A percentile compares a stretch with the other conserved stretches of the same genome.
Conservation (phyloP, 2,113 vertebrate species). For the Anseranas semipalmata region DNA sequence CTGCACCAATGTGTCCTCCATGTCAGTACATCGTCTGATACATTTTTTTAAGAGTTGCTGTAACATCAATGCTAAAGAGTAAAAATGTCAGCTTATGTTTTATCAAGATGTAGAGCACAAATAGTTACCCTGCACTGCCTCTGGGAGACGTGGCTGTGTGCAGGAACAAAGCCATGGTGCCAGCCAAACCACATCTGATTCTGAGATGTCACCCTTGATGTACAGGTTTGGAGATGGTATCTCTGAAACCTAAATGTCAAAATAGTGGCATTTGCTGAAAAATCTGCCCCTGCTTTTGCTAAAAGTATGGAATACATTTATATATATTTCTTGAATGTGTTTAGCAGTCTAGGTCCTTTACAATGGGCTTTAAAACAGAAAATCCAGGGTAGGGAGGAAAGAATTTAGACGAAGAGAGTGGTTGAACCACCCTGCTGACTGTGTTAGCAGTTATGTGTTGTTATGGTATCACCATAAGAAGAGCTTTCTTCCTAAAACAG, state of each 20-base stretch:
- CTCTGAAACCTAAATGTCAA: background rate
- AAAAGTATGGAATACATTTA: background rate
- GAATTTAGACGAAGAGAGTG: background rate
- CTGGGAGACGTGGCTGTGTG: background rate
- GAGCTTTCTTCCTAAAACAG: background rate
- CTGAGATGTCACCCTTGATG: background rate
- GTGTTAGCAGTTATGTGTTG: background rate
- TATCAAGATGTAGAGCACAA: background rate
- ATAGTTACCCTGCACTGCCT: background rate
- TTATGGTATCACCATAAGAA: fast-evolving
- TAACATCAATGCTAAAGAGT: background rate
- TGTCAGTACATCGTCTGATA: background rate
- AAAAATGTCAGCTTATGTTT: background rate
- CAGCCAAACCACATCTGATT: background rate
- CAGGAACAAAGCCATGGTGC: background rate
- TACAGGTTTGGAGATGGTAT: background rate
- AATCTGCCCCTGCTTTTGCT: background rate
- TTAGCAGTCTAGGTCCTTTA: background rate
- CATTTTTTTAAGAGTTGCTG: background rate
- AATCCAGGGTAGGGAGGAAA: background rate
- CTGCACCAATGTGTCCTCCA: background rate
- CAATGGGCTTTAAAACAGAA: background rate
- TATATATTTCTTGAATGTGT: background rate
- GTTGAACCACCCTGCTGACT: background rate
- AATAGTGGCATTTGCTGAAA: background rate